Evolutionary conservation across 2,113 vertebrate species (phyloP).

Genomic region (Hemichromis elongatus): DNA sequence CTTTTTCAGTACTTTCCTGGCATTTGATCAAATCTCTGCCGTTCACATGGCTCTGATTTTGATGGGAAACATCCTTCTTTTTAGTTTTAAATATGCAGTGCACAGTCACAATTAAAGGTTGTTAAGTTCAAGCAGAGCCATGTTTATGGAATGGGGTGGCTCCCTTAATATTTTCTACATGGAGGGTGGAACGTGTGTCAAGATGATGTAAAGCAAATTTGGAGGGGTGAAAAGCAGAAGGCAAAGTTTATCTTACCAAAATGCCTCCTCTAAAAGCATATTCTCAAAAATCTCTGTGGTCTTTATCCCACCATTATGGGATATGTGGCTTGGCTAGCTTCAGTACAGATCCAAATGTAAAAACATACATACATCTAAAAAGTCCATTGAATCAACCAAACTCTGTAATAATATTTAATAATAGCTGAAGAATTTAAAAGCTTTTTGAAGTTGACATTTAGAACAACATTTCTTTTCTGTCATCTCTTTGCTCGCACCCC

Average conservation of each 20-base stretch:
- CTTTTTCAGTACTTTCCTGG: neutral
- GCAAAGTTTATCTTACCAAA: conserved; percentile 22
- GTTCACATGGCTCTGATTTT: neutral
- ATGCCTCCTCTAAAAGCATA: neutral
- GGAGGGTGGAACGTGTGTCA: conserved; percentile 11
- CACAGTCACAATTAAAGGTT: conserved; percentile 10
- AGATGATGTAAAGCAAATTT: conserved; percentile 5
- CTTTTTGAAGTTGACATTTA: neutral
- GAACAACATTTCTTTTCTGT: neutral
- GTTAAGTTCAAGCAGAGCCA: neutral
- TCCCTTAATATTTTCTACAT: conserved; percentile 24
- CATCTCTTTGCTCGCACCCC: neutral
- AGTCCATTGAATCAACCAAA: neutral
- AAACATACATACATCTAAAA: neutral
- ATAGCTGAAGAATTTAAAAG: neutral
- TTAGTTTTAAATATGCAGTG: neutral
- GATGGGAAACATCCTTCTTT: neutral
- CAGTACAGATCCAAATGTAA: neutral
- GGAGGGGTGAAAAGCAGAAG: neutral
- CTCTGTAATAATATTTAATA: conserved; percentile 26
- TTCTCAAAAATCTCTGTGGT: conserved; percentile 8
- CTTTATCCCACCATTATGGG: conserved; percentile 16
- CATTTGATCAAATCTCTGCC: neutral
- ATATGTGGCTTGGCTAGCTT: conserved; percentile 22
- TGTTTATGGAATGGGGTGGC: conserved; percentile 10